Base-by-base conservation (phyloP, 2,888 invertebrate genomes). In the Chouioia cunea region DNA sequence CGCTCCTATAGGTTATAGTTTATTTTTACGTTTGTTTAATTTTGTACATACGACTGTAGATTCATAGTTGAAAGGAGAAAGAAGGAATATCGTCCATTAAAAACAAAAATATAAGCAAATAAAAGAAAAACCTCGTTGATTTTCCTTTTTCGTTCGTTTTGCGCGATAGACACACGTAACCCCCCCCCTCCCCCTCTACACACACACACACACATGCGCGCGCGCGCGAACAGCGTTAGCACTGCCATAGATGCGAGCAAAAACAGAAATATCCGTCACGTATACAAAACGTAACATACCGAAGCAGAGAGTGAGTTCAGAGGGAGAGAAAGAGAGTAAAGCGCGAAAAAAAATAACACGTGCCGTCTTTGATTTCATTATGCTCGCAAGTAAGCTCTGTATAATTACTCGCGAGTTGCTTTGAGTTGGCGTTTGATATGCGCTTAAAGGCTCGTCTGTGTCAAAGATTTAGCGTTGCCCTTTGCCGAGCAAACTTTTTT, bases 311-410 rank as follows among this genome's bases (percentile, higher is more conserved):
- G n/a, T 14, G 48, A 48, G 48, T 6, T n/a, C n/a, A n/a, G 48
- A 48, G 48, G 14, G 48, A 48, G 48, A 48, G 6, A 2, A 6
- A 16, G 48, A 27, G 6, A 27, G 27, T 27, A 27, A 3, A 27
- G 50, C 54, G 64, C 52, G 23, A 50, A 65, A 73, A 69, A 65
- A 59, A n/a, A n/a, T n/a, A n/a, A 43, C 27, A 12, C 48, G 46
- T 36, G 15, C 14, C 6, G 69, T 62, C 65, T 73, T 73, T 73
- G 69, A 73, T 73, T 72, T 57, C 57, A 60, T 65, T 68, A 72
- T 72, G 50, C 20, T 18, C 44, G 22, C 44, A 44, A 71, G 44
- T 60, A 59, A 58, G 46, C 57, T 36, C 50, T 36, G 50, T 16
- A 58, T 66, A 71, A 71, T 71, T 58, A 58, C 63, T 59, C 50